Percentiles rank a stretch among this genome's conserved stretches.
Conservation (phyloP, 2,113 vertebrate genomes). For the human region GRCh38 chr19:51745501-51746000, state of each 20-base stretch:
- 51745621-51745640: background rate
- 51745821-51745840: background rate
- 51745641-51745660: too few relatives aligned
- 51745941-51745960: background rate
- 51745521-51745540: background rate
- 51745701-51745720: background rate
- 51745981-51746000: background rate
- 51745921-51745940: rapidly evolving
- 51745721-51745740: too few relatives aligned
- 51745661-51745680: background rate
- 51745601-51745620: background rate
- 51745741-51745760: background rate
- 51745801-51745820: background rate
- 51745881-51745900: background rate
- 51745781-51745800: background rate
- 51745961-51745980: background rate
- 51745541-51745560: background rate
- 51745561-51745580: background rate
- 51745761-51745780: background rate
- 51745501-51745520: background rate
- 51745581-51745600: background rate
- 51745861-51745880: too few relatives aligned
- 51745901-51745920: background rate
- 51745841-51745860: background rate
- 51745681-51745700: background rate